A percentile compares a stretch with the other conserved stretches of the same genome.
phyloP scores from a whole-genome alignment of 2,113 vertebrate genomes.

The Etheostoma cragini region DNA sequence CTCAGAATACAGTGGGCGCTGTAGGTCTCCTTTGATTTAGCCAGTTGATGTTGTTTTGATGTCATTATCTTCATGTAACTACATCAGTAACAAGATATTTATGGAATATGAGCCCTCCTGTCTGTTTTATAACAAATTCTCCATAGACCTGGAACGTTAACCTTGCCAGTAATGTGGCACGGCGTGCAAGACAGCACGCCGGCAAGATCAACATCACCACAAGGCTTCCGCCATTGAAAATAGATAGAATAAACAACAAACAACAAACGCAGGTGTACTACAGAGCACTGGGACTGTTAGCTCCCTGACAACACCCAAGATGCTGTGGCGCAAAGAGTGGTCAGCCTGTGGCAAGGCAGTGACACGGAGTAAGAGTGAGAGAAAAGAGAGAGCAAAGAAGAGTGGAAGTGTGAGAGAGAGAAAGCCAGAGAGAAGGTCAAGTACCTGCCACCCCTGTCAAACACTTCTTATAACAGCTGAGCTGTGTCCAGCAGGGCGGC shows the following conservation, averaged over 20 bases:
- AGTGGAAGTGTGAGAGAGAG: slow-evolving; percentile 31
- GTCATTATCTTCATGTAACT: slow-evolving; percentile 32
- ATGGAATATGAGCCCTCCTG: neutral
- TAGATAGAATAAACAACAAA: slow-evolving; percentile 30
- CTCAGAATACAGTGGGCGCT: slow-evolving; percentile 55
- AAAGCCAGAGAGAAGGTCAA: slow-evolving; percentile 77
- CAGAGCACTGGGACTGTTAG: slow-evolving; percentile 44
- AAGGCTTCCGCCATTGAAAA: slow-evolving; percentile 26
- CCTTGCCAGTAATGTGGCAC: neutral
- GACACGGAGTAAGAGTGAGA: slow-evolving; percentile 46
- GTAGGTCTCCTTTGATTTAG: slow-evolving; percentile 36
- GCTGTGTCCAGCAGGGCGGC: slow-evolving; percentile 67
- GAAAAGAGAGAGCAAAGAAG: slow-evolving; percentile 48
- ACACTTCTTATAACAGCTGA: slow-evolving; percentile 76
- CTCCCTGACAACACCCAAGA: slow-evolving; percentile 58
- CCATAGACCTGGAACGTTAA: neutral
- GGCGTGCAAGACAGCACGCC: neutral
- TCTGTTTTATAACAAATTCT: slow-evolving; percentile 5
- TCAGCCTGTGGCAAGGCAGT: slow-evolving; percentile 45
- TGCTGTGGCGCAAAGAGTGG: slow-evolving; percentile 35
- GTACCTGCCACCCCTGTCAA: slow-evolving; percentile 82
- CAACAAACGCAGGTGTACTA: slow-evolving; percentile 9
- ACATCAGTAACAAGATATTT: slow-evolving; percentile 13
- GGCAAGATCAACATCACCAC: slow-evolving; percentile 3
- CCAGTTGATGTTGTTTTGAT: slow-evolving; percentile 30